These are phyloP conservation scores for Periphyllus acericola DNA, from an alignment of 2,888 invertebrate genomes.

Conservation along the genomic window DNA sequence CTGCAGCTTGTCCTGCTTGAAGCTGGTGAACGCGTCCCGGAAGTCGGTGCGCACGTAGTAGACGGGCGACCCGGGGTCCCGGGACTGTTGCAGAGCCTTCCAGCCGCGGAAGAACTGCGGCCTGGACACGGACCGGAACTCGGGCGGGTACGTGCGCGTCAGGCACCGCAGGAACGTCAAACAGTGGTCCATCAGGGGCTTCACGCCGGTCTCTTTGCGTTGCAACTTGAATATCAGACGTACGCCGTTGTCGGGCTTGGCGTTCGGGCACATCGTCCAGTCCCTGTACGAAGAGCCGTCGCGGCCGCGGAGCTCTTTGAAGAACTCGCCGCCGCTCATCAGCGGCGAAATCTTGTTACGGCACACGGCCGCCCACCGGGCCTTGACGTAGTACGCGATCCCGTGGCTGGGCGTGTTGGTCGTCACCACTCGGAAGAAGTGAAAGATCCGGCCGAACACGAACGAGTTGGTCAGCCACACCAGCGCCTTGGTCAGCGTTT, in stretches of 20 bases:
- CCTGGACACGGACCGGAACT: conserved; percentile 23
- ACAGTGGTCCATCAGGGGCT: conserved; percentile 17
- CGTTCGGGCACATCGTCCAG: conserved; percentile 43
- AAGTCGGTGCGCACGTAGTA: conserved; percentile 53
- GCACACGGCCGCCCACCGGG: conserved; percentile 14
- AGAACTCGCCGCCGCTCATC: background rate
- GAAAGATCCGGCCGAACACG: conserved; percentile 13
- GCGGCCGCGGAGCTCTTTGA: background rate
- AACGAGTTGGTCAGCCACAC: conserved; percentile 52
- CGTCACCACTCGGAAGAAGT: conserved; percentile 1
- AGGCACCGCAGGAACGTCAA: conserved; percentile 43
- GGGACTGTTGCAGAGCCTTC: background rate
- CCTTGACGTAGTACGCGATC: conserved; percentile 22
- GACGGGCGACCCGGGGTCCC: background rate
- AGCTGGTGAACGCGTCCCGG: conserved; percentile 55
- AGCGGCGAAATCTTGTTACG: conserved; percentile 12
- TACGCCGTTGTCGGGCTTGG: conserved; percentile 19
- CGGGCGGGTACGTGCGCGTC: conserved; percentile 1
- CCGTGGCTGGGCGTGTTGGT: conserved; percentile 36
- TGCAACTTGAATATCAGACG: conserved; percentile 51
- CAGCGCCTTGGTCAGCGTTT: background rate
- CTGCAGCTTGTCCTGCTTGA: conserved; percentile 14
- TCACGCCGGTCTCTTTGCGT: background rate
- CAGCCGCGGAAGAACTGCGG: conserved; percentile 35
- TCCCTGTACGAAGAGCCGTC: background rate